phyloP scores from a whole-genome alignment of 2,797 vertebrate genomes.

The Tenualosa thibaudeaui region DNA sequence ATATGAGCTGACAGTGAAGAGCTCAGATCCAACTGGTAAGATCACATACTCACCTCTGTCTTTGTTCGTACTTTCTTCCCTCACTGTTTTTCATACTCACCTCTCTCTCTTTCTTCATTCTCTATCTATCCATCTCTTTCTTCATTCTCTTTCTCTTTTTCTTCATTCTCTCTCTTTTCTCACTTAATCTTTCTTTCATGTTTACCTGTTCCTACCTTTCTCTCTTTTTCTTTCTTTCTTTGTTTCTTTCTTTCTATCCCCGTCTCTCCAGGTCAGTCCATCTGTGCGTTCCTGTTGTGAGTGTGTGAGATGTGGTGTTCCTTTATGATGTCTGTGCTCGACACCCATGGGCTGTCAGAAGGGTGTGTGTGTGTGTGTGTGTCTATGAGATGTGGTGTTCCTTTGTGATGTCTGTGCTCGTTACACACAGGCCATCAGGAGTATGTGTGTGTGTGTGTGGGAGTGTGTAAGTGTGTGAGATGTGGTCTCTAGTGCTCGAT shows the following conservation, averaged over 20 bases:
- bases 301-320: too few species aligned
- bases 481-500: too few species aligned
- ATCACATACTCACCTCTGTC: constrained; percentile 26
- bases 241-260: background rate
- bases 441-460: too few species aligned
- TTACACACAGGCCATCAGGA: too few species aligned
- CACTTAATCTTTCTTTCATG: background rate
- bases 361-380: too few species aligned
- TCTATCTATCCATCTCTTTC: background rate
- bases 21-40: constrained; percentile 91
- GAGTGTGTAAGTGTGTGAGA: too few species aligned
- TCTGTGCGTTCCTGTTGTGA: too few species aligned
- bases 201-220: background rate
- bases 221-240: background rate
- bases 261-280: too few species aligned
- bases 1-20: constrained; percentile 91
- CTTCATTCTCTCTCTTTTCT: background rate
- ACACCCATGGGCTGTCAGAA: too few species aligned
- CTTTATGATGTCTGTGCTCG: too few species aligned
- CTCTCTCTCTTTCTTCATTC: background rate
- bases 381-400: too few species aligned
- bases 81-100: background rate
- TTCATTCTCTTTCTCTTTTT: background rate
- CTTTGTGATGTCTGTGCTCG: background rate
- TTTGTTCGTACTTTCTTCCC: background rate